A percentile compares a stretch with the other conserved stretches of the same genome.
Evolutionary conservation across 2,113 vertebrate genomes (phyloP).

Genomic region (Paracyprichromis sp.): DNA sequence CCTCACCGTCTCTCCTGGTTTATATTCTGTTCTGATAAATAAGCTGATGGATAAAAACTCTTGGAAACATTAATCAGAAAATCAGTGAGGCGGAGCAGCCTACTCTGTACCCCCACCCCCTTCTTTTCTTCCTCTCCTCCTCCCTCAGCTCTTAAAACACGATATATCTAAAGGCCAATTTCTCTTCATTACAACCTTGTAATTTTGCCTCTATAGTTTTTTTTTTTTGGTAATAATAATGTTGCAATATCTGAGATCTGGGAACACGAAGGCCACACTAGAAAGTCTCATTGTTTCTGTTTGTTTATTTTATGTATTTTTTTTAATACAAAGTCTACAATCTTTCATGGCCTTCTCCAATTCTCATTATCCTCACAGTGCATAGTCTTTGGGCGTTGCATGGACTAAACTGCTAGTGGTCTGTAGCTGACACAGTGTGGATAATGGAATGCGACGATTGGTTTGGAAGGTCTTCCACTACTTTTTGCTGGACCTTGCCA

Average conservation of each 20-base stretch:
- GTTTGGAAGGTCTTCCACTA: not conserved
- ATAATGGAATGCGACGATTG: not conserved
- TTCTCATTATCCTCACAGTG: not conserved
- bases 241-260: not conserved
- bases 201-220: not conserved
- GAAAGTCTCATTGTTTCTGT: not conserved
- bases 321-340: not conserved
- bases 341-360: not conserved
- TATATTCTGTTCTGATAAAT: not conserved
- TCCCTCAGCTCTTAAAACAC: not conserved
- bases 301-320: not conserved
- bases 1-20: not conserved
- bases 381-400: not conserved
- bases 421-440: not conserved
- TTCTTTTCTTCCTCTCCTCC: not conserved
- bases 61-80: not conserved
- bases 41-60: not conserved
- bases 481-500: not conserved
- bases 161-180: not conserved
- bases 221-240: not conserved
- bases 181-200: not conserved
- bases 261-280: not conserved
- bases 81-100: slow-evolving; percentile 30
- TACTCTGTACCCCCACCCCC: not conserved
- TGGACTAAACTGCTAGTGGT: not conserved